These are phyloP conservation scores for Ochropleura plecta DNA, from an alignment of 2,888 invertebrate genomes.

Conservation along the genomic window DNA sequence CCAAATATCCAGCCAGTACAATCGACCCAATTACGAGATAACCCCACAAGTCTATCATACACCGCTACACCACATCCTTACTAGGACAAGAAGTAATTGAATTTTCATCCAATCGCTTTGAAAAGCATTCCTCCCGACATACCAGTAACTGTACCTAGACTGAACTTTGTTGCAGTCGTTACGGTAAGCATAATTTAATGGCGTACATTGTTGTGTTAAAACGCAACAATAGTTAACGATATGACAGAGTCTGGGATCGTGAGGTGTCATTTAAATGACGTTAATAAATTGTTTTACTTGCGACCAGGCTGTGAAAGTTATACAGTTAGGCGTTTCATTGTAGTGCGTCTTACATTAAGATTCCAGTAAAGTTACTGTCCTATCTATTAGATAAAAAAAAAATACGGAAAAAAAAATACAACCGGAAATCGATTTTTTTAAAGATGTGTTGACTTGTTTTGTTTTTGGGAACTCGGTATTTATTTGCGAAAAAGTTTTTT, in stretches of 20 bases:
- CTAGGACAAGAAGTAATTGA: conserved; percentile 43
- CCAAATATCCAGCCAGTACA: background rate
- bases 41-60: conserved; percentile 18
- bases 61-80: conserved; percentile 42
- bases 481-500: too few relatives aligned
- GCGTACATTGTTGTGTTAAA: conserved; percentile 53
- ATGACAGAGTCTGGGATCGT: conserved; percentile 50
- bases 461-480: too few relatives aligned
- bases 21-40: conserved; percentile 37
- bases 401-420: too few relatives aligned
- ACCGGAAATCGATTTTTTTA: too few relatives aligned
- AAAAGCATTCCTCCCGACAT: conserved; percentile 58
- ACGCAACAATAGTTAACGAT: conserved; percentile 52
- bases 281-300: conserved; percentile 49
- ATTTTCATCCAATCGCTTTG: conserved; percentile 53
- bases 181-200: conserved; percentile 57
- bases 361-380: too few relatives aligned
- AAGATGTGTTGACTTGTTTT: too few relatives aligned
- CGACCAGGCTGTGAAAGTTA: conserved; percentile 24
- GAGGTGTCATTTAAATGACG: conserved; percentile 58
- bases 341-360: background rate
- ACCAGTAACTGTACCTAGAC: conserved; percentile 44
- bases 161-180: conserved; percentile 50
- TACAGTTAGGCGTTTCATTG: conserved; percentile 39
- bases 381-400: too few relatives aligned